phyloP scores from a whole-genome alignment of 1,140 invertebrate species.

The Solen grandis region DNA sequence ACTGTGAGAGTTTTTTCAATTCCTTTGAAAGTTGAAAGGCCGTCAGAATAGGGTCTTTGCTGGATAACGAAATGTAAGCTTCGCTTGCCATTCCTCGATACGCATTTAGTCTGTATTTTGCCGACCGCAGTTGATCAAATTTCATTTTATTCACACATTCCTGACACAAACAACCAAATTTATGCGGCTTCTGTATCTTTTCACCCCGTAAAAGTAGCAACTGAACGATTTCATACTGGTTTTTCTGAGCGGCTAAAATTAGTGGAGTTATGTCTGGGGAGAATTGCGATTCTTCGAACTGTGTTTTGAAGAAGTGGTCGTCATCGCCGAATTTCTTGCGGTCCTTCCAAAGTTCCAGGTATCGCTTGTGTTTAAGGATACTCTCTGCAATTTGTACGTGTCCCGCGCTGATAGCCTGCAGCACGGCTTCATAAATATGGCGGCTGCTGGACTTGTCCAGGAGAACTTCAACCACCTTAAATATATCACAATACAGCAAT shows the following conservation, averaged over 20 bases:
- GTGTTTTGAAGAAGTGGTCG: constrained; percentile 74
- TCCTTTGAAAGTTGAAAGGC: constrained; percentile 85
- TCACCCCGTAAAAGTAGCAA: constrained; percentile 77
- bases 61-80: constrained; percentile 85
- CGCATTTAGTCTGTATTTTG: constrained; percentile 78
- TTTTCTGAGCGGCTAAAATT: constrained; percentile 79
- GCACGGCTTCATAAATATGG: constrained; percentile 78
- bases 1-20: constrained; percentile 76
- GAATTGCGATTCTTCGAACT: constrained; percentile 73
- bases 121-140: constrained; percentile 77
- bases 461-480: constrained; percentile 74
- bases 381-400: constrained; percentile 79
- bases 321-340: constrained; percentile 69
- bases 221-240: constrained; percentile 80
- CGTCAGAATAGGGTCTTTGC: constrained; percentile 85
- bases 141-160: constrained; percentile 82
- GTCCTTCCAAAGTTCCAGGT: constrained; percentile 76
- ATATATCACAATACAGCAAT: too few species aligned
- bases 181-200: constrained; percentile 83
- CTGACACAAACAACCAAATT: constrained; percentile 83
- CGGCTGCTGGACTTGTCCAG: constrained; percentile 73
- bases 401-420: constrained; percentile 79
- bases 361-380: constrained; percentile 78
- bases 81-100: constrained; percentile 79
- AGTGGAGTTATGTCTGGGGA: constrained; percentile 79